Evolutionary conservation across 2,113 vertebrate genomes (phyloP).

Genomic region (Anolis sagrei): DNA sequence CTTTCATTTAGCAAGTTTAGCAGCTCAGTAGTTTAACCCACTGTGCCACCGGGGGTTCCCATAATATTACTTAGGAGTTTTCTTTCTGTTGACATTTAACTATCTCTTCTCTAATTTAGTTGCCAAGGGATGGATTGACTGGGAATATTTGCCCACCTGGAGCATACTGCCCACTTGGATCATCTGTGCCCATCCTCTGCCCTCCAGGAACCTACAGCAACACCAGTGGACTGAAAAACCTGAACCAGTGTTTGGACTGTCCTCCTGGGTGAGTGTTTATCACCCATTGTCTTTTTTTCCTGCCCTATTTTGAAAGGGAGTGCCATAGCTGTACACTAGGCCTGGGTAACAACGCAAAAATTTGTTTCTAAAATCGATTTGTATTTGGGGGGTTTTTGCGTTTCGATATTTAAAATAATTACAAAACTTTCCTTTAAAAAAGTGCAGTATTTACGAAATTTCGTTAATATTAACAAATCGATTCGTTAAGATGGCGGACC

Average conservation of each 20-base stretch:
- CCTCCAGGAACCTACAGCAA: conserved; percentile 87
- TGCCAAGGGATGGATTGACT: conserved; percentile 79
- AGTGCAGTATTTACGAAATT: no score
- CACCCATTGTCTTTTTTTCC: not conserved
- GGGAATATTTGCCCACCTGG: conserved; percentile 85
- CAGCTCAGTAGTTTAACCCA: no score
- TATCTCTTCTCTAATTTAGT: conserved; percentile 59
- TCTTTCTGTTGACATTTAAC: accelerated
- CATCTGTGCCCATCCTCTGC: conserved; percentile 79
- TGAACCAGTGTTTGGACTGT: conserved; percentile 80
- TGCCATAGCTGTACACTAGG: no score
- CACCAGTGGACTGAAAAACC: conserved; percentile 73
- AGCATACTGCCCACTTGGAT: conserved; percentile 81
- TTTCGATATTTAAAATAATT: no score
- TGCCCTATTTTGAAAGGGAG: not conserved
- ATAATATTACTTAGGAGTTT: not conserved
- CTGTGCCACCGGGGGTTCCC: no score
- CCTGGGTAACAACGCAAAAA: no score
- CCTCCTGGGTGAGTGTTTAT: conserved; percentile 80
- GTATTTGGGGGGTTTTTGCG: no score
- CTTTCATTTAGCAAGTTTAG: no score
- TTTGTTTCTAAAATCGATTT: no score
- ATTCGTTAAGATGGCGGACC: no score
- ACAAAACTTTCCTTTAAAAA: no score
- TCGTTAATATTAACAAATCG: no score